These are phyloP conservation scores for Corythoichthys haematopterus DNA, from an alignment of 2,113 vertebrate genomes.

Conservation along the genomic window DNA sequence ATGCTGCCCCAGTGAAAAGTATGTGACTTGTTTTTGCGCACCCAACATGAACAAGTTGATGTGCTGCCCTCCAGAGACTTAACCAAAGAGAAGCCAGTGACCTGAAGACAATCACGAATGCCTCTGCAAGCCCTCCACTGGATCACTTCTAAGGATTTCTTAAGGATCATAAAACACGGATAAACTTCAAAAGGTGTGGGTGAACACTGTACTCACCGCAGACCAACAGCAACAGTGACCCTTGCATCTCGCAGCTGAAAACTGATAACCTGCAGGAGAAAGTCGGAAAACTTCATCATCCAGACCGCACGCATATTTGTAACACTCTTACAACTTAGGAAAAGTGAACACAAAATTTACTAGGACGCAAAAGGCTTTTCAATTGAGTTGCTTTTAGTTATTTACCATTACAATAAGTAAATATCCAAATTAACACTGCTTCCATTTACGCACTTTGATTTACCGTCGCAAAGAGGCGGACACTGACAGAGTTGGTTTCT, in stretches of 20 bases:
- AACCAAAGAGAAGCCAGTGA: slow-evolving; percentile 31
- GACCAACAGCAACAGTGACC: slow-evolving; percentile 41
- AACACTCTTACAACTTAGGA: not conserved
- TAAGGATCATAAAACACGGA: slow-evolving; percentile 18
- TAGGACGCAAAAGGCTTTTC: not conserved
- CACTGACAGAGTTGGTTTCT: slow-evolving; percentile 25
- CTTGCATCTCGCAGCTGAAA: slow-evolving; percentile 42
- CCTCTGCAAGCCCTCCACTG: slow-evolving; percentile 10
- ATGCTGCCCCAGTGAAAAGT: not conserved
- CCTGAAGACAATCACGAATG: slow-evolving; percentile 20
- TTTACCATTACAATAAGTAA: not conserved
- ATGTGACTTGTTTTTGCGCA: not conserved
- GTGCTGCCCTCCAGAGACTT: slow-evolving; percentile 7
- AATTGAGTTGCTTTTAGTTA: not conserved
- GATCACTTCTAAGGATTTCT: slow-evolving; percentile 33
- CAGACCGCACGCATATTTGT: not conserved
- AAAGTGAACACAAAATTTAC: not conserved
- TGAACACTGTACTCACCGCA: slow-evolving; percentile 52
- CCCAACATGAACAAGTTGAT: not conserved
- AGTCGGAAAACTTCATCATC: not conserved
- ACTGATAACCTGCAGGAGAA: not conserved
- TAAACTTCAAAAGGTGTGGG: slow-evolving; percentile 31
- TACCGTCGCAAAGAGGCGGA: not conserved
- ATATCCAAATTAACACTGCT: not conserved
- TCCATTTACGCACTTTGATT: not conserved